Evolutionary conservation across 2,888 invertebrate genomes (phyloP).

Genomic region (Trypoxylon attenuatum): DNA sequence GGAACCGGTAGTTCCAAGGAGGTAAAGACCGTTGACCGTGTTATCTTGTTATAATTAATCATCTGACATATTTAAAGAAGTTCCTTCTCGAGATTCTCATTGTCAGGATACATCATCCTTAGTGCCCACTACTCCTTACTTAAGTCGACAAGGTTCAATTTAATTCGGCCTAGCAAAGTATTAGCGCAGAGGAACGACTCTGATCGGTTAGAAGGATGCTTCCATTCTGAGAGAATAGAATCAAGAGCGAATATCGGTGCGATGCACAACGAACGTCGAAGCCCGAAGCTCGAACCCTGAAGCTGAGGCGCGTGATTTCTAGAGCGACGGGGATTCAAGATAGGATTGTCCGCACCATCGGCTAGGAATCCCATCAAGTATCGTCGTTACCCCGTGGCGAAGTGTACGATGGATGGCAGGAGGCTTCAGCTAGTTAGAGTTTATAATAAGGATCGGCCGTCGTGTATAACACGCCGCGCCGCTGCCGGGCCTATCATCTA

Average conservation of each 20-base stretch:
- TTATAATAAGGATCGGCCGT: slow-evolving; percentile 74
- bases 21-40: too few species aligned
- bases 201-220: too few species aligned
- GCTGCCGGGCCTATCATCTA: slow-evolving; percentile 70
- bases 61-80: too few species aligned
- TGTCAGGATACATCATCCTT: too few species aligned
- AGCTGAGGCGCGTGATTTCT: slow-evolving; percentile 61
- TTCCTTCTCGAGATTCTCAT: too few species aligned
- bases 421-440: slow-evolving; percentile 71
- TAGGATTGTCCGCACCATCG: slow-evolving; percentile 75
- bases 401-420: slow-evolving; percentile 47
- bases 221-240: slow-evolving; percentile 30
- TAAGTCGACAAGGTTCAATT: too few species aligned
- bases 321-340: slow-evolving; percentile 65
- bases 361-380: slow-evolving; percentile 75
- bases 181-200: slow-evolving; percentile 22
- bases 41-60: too few species aligned
- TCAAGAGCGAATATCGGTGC: slow-evolving; percentile 57
- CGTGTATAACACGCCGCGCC: slow-evolving; percentile 68
- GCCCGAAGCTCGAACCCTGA: slow-evolving; percentile 55
- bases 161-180: slow-evolving; percentile 2
- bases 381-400: slow-evolving; percentile 67
- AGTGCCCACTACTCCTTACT: too few species aligned
- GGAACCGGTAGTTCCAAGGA: too few species aligned
- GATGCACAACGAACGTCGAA: slow-evolving; percentile 52